Percentiles rank a stretch among this genome's conserved stretches.
Evolutionary conservation across 2,113 vertebrate species (phyloP).

Genomic region (Henicopernis longicauda): DNA sequence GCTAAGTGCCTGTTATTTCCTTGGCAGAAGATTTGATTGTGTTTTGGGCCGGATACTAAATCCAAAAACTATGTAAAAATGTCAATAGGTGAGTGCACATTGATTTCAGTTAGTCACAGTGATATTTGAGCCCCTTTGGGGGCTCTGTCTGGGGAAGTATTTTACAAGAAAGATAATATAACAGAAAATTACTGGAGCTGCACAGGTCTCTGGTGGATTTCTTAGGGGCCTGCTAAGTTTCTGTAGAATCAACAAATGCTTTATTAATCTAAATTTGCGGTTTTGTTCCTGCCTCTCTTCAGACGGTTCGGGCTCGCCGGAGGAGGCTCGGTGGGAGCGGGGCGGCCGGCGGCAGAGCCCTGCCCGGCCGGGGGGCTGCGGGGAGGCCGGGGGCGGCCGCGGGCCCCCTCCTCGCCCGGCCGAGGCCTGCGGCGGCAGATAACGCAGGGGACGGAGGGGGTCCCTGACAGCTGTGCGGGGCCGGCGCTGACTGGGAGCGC

Average conservation of each 20-base stretch:
- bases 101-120: slow-evolving; percentile 84
- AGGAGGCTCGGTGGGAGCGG: slow-evolving; percentile 69
- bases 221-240: slow-evolving; percentile 83
- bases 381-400: slow-evolving; percentile 3
- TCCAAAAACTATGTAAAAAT: slow-evolving; percentile 88
- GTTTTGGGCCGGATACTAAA: slow-evolving; percentile 83
- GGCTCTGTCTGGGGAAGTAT: slow-evolving; percentile 80
- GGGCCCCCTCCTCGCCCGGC: slow-evolving; percentile 79
- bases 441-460: slow-evolving; percentile 79
- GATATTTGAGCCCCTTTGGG: slow-evolving; percentile 84
- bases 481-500: slow-evolving; percentile 82
- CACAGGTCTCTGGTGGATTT: slow-evolving; percentile 77
- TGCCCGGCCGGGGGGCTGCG: background rate
- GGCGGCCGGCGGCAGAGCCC: background rate
- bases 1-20: slow-evolving; percentile 85
- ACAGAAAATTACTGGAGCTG: slow-evolving; percentile 85
- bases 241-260: slow-evolving; percentile 85
- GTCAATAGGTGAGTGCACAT: slow-evolving; percentile 84
- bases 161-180: slow-evolving; percentile 84
- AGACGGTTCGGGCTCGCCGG: slow-evolving; percentile 72
- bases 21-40: slow-evolving; percentile 84
- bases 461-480: slow-evolving; percentile 83
- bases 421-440: slow-evolving; percentile 87
- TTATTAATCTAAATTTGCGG: slow-evolving; percentile 85
- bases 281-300: slow-evolving; percentile 79